Base-by-base conservation (phyloP, 2,113 vertebrate genomes). In the Cygnus buccinator region DNA sequence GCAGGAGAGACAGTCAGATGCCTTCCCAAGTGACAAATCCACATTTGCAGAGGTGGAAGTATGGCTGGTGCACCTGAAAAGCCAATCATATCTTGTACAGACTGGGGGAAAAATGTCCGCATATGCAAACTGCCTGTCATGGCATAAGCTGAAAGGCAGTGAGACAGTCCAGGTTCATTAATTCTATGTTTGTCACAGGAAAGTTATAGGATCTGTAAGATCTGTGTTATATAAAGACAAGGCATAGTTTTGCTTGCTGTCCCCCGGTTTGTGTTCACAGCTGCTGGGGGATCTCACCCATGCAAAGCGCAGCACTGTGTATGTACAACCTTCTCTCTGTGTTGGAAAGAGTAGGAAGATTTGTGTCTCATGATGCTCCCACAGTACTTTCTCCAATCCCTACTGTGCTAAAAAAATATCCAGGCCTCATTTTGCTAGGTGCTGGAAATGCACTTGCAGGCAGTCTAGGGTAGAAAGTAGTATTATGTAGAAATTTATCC, bases 191-290 rank as follows among this genome's bases (percentile, higher is more conserved):
- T 75, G 52, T 50, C 71, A 79, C 80, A 39, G 48, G 23, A 37
- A 35, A 26, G 18, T 44, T 75, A 23, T 58, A 33, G 20, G 41
- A 66, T 16, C 58, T 21, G 2, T 16, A 37, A 43, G 35, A 71
- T 28, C 37, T 26, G 57, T 65, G 33, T 59, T 54, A 35, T 25
- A 22, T 12, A 31, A 75, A 54, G 37, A 35, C 3, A 2, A 0
- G 0, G 17, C 0, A 0, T 6, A 28, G 9, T 35, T 90, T 54
- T 2, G 0, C 29, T 54, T 20, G 35, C 2, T 1, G 9, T 58
- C 6, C 26, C 44, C 6, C 15, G 29, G 7, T 26, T 10, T 0
- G 0, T 13, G 21, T 43, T 85, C 62, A 63, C 43, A 73, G 43
- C 46, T 63, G n/a, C 52, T 43, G 37, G 23, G 26, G 70, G 75